Conservation (phyloP, 2,888 invertebrate species). For the Volucella zonaria region DNA sequence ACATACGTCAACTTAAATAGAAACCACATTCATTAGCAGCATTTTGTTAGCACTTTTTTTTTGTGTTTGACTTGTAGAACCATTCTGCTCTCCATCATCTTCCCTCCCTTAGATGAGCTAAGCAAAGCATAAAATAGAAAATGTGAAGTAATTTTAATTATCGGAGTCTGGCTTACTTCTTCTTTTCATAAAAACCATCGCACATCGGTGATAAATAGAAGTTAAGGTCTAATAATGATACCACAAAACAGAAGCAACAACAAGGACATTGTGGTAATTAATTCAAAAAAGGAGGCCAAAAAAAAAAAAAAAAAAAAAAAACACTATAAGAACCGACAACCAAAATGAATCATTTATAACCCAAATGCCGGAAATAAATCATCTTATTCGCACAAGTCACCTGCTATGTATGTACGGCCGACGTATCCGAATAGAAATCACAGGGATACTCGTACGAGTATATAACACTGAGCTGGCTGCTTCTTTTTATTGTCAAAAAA, state of each 20-base stretch:
- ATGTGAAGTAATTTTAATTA: constrained; percentile 42
- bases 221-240: background rate
- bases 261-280: constrained; percentile 26
- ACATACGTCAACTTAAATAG: constrained; percentile 26
- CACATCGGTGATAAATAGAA: background rate
- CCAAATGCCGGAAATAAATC: constrained; percentile 16
- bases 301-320: constrained; percentile 31
- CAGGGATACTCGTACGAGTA: background rate
- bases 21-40: constrained; percentile 4
- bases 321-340: background rate
- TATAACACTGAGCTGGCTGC: background rate
- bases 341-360: constrained; percentile 34
- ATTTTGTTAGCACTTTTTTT: background rate
- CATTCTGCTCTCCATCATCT: background rate
- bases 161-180: constrained; percentile 13
- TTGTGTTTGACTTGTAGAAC: background rate
- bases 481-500: background rate
- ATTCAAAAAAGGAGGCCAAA: constrained; percentile 34
- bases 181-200: background rate
- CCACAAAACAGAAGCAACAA: constrained; percentile 9
- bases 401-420: background rate
- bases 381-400: constrained; percentile 16
- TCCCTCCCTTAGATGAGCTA: background rate
- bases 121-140: too few species aligned
- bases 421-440: background rate